Evolutionary conservation across 2,113 vertebrate species (phyloP).

Genomic region (Sula dactylatra): DNA sequence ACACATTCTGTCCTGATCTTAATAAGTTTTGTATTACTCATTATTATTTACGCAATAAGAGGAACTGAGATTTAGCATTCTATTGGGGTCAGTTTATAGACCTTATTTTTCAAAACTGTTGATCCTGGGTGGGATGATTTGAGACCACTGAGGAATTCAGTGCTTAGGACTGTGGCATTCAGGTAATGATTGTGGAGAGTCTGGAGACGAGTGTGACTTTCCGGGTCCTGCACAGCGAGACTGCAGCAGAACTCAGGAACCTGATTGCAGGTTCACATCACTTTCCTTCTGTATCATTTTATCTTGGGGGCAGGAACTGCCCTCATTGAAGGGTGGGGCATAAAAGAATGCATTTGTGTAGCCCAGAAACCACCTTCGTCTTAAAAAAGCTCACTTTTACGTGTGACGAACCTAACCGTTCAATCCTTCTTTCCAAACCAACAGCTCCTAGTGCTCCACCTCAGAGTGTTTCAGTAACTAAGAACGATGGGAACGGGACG

Average conservation of each 20-base stretch:
- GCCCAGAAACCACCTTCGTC: background rate
- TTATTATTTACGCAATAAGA: background rate
- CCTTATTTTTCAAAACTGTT: background rate
- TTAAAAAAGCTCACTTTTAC: background rate
- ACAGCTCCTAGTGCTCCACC: slow-evolving; percentile 94
- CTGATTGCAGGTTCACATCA: background rate
- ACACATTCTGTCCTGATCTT: background rate
- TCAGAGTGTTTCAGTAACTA: slow-evolving; percentile 87
- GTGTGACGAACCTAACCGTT: background rate
- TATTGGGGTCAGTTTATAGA: background rate
- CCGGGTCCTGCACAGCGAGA: background rate
- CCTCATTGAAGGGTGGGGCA: background rate
- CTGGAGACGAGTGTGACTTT: background rate
- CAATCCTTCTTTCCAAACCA: slow-evolving; percentile 20
- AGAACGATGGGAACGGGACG: slow-evolving; percentile 93
- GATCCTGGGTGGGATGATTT: background rate
- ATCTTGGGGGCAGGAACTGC: background rate
- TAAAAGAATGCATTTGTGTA: background rate
- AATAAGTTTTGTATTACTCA: background rate
- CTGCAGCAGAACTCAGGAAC: background rate
- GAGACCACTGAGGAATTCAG: background rate
- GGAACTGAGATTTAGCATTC: background rate
- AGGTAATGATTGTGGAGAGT: background rate
- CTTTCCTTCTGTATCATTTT: background rate
- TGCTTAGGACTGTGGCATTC: background rate